Conservation (phyloP, 2,888 invertebrate genomes). For the Mythimna albipuncta region DNA sequence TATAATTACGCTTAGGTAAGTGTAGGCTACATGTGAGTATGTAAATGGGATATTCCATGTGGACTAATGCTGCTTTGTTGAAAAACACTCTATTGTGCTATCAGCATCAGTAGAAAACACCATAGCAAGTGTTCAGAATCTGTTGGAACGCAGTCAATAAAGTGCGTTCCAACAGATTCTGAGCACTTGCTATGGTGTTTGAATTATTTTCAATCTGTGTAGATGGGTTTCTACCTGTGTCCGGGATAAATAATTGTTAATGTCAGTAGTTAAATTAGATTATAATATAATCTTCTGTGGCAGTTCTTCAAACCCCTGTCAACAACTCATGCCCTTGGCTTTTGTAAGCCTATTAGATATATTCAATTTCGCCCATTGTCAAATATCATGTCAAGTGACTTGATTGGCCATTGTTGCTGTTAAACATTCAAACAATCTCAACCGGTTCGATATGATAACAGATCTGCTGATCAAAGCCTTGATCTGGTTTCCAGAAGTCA, state of each 20-base stretch:
- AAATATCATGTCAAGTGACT: constrained; percentile 11
- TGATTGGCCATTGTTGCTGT: constrained; percentile 31
- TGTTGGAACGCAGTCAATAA: too few relatives aligned
- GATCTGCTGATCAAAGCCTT: background rate
- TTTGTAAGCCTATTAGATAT: constrained; percentile 14
- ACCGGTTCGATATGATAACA: constrained; percentile 7
- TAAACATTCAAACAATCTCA: constrained; percentile 10
- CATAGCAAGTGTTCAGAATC: too few relatives aligned
- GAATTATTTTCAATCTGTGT: background rate
- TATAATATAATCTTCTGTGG: background rate
- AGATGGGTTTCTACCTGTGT: too few relatives aligned
- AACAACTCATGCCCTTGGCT: background rate
- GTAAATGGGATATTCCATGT: constrained; percentile 21
- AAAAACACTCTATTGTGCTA: background rate
- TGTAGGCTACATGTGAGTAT: background rate
- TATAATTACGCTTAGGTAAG: constrained; percentile 21
- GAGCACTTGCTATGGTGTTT: background rate
- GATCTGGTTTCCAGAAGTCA: background rate
- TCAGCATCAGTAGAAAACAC: too few relatives aligned
- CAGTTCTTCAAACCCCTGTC: too few relatives aligned
- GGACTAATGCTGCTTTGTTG: background rate
- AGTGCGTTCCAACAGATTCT: background rate
- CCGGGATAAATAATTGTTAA: background rate
- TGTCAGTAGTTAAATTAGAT: background rate
- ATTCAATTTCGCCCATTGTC: constrained; percentile 6